Percentiles rank a stretch among this genome's conserved stretches.
Evolutionary conservation across 2,113 vertebrate species (phyloP).

Genomic region (Anoura caudifer): DNA sequence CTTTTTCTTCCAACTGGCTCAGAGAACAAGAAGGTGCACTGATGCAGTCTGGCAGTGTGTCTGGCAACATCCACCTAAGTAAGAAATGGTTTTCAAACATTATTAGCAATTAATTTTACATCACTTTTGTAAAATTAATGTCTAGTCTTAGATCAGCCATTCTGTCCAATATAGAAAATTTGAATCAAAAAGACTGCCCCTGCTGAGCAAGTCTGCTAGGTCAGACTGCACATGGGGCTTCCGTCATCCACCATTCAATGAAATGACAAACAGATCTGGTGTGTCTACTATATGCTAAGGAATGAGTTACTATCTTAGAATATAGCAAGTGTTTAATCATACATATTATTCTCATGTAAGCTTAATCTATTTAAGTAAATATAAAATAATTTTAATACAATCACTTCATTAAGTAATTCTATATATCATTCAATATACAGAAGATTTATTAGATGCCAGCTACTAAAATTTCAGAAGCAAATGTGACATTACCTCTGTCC

Average conservation of each 20-base stretch:
- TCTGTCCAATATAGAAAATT: not conserved
- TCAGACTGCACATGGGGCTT: fast-evolving
- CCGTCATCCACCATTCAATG: not conserved
- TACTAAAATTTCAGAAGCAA: not conserved
- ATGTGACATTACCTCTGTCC: not conserved
- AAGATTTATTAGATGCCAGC: not conserved
- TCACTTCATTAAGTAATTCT: not conserved
- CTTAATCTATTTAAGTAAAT: not conserved
- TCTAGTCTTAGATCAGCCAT: not conserved
- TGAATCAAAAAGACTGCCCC: not conserved
- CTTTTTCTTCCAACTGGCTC: not conserved
- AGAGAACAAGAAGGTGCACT: not conserved
- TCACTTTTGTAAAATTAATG: slow-evolving; percentile 26
- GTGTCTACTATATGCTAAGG: not conserved
- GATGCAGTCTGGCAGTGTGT: not conserved
- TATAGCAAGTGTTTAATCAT: not conserved
- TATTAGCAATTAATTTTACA: not conserved
- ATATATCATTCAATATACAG: not conserved
- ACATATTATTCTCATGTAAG: not conserved
- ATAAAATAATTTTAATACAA: not conserved
- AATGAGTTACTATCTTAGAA: not conserved
- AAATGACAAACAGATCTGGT: not conserved
- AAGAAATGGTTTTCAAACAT: not conserved
- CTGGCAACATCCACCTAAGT: not conserved
- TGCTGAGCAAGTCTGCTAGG: not conserved